Base-by-base conservation (phyloP, 2,797 vertebrate genomes). In the Enteromius paludinosus region DNA sequence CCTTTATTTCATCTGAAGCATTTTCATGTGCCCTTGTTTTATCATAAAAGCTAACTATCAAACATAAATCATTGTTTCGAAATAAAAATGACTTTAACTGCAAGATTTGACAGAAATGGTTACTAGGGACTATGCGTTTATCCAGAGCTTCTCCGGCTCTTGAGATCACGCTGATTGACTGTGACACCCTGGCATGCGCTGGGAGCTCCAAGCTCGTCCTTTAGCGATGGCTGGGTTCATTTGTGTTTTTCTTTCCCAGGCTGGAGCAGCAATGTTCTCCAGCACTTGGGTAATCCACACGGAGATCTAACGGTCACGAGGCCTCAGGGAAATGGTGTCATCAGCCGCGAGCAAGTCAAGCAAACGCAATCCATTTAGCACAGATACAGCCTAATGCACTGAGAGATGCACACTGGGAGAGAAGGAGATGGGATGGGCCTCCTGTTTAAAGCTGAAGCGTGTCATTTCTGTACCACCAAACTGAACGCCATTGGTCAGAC, bases 311-410 rank as follows among this genome's bases (percentile, higher is more conserved):
- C 89, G 87, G 89, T 90, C 89, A 91, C 71, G 33, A 84, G 85
- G 87, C 28, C 86, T 91, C 87, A 78, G 87, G 72, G 75, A 90
- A 89, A 83, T 23, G 83, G 88, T 90, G 90, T 91, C 89, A 86
- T 89, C 69, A 73, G 88, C 89, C 88, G 62, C 81, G 84, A 88
- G 83, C 92, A 87, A 91, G 85, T 91, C 88, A 83, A 92, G 91
- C 90, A 89, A 85, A 92, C 85, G 85, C 90, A 92, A 92, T 91
- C 90, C 92, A 91, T 91, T 93, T 90, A 91, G 90, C 87, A 65
- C 73, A 86, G 82, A 83, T 87, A 84, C 79, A 81, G 81, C 78
- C 79, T 88, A 88, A 89, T 89, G 86, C 88, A 83, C 79, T 85
- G 69, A 84, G 70, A 61, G 17, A 76, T 59, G 72, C 72, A 23